Base-by-base conservation (phyloP, 2,797 vertebrate genomes). In the Lepilemur septentrionalis region DNA sequence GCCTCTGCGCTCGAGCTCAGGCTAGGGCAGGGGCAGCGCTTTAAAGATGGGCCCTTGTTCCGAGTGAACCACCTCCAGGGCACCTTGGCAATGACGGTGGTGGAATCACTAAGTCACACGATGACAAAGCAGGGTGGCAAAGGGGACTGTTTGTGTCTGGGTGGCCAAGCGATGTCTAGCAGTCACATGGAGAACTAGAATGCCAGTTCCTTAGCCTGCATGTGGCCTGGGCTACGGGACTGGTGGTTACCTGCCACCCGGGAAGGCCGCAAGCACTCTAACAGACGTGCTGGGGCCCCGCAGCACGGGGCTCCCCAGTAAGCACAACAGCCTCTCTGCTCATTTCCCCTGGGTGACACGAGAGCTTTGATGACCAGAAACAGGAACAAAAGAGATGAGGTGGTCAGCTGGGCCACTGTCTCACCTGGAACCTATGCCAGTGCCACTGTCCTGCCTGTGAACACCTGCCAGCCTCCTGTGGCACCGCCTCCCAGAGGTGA, bases 401-500 rank as follows among this genome's bases (percentile, higher is more conserved):
- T 48, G 55, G 5, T 48, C 22, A 3, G 15, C 15, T 38, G n/a
- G 78, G 30, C 30, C 41, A 2, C 0, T 73, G 6, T 25, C 23
- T 28, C 35, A 13, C 35, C 50, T 2, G 25, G 9, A 35, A 43
- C 4, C 35, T 30, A 28, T 30, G n/a, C 25, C 4, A 0, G 4
- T 22, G 20, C 52, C 32, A 20, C 55, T 12, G 41, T 55, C 17
- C 38, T 13, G 25, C 73, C 20, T 0, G 5, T 10, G 55, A 17
- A 32, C 78, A 18, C 8, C 50, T 4, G 20, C 1, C 1, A 5
- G 67, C n/a, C 50, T 38, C 55, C 65, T 38, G 20, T 32, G 32
- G n/a, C 46, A 9, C 69, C 12, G 32, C 12, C 57, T 69, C 38
- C 25, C 7, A 38, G 17, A 46, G 25, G 30, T 20, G 30, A 18